These are phyloP conservation scores for Troglohyphantes excavatus DNA, from an alignment of 2,888 invertebrate genomes.

Conservation along the genomic window DNA sequence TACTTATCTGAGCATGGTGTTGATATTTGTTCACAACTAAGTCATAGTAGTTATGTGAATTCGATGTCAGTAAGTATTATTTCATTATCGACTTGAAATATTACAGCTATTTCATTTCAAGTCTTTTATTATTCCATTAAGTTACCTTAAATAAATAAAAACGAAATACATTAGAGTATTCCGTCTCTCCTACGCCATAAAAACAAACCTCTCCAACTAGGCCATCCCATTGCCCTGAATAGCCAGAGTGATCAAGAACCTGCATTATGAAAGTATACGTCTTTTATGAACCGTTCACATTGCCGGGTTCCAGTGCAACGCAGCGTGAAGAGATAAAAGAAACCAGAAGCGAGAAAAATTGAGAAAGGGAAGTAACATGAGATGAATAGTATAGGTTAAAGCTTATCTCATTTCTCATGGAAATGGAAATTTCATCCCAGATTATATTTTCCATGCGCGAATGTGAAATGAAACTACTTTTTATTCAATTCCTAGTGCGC, in stretches of 20 bases:
- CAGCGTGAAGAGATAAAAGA: neutral
- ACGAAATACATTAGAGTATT: too few species aligned
- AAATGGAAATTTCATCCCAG: conserved; percentile 16
- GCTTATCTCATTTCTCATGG: neutral
- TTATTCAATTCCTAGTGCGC: neutral
- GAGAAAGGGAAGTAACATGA: neutral
- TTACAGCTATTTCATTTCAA: too few species aligned
- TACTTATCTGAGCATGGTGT: too few species aligned
- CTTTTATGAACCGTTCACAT: neutral
- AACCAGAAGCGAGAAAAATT: neutral
- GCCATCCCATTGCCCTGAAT: neutral
- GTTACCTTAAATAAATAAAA: too few species aligned
- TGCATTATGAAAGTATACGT: neutral
- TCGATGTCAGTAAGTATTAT: too few species aligned
- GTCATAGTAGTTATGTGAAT: too few species aligned
- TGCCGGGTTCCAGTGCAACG: neutral
- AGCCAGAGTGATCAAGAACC: neutral
- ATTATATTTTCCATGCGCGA: conserved; percentile 7
- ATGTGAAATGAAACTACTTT: neutral
- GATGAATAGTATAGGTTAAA: neutral
- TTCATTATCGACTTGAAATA: too few species aligned
- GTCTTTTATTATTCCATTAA: too few species aligned
- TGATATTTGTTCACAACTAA: too few species aligned
- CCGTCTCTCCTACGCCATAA: too few species aligned
- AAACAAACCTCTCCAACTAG: neutral